Evolutionary conservation across 2,888 invertebrate genomes (phyloP), one percentile per base, ranked within the genome.

Genomic region (Brenthis daphne): DNA sequence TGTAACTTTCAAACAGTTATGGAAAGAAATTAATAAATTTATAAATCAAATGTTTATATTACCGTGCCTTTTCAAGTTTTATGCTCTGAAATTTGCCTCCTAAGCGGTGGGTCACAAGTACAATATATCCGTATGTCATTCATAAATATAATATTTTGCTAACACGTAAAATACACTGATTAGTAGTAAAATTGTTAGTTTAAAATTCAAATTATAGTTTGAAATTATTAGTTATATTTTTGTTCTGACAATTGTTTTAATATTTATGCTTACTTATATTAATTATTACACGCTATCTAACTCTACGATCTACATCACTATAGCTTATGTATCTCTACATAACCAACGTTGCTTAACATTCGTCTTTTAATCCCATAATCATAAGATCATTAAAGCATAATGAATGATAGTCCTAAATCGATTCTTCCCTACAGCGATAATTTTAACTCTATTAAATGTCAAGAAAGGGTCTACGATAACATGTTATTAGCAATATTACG

Each of bases 401-500:
- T 63, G 53, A 53, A 63, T 63, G 53, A 63, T 60, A 60, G 60
- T 53, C 53, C 51, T 14, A 53, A 33, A 37, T 53, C 20, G 20
- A 53, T 61, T 65, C 24, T 50, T 48, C 61, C 67, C 55, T 54
- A 56, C 29, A 60, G 54, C 67, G 50, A 60, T 60, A 56, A 69
- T 33, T 60, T 67, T 6, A 64, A 57, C 51, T 64, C 14, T 71
- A 58, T 66, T 63, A 64, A 70, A 72, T 65, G 61, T 70, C 69
- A 65, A 65, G 67, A 65, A 61, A 60, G 55, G 63, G 53, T 67
- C 24, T 54, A 6, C 50, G 56, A 48, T 43, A 70, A 63, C 66
- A 69, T 66, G 71, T 71, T 65, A 71, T 71, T 71, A 68, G 68
- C 61, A 55, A 65, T 64, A 58, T 70, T 64, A 67, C 37, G 57